Evolutionary conservation across 2,888 invertebrate species (phyloP).

Genomic region (Caenorhabditis japonica): DNA sequence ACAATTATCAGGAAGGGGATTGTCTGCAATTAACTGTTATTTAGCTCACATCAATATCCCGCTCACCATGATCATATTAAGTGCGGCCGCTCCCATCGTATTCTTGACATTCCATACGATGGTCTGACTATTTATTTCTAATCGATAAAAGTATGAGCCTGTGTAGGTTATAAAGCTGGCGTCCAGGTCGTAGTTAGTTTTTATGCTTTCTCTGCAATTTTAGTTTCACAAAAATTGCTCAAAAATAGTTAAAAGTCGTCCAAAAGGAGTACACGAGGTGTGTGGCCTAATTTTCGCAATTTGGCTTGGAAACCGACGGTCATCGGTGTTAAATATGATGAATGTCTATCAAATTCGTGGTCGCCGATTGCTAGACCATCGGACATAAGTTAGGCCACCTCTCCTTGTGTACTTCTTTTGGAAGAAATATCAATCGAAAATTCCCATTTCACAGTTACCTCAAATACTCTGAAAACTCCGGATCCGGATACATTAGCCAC

Average conservation of each 20-base stretch:
- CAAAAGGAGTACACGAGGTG: too few relatives aligned
- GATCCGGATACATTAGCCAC: conserved; percentile 11
- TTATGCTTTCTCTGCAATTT: conserved; percentile 8
- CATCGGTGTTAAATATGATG: too few relatives aligned
- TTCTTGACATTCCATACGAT: conserved; percentile 18
- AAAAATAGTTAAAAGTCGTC: too few relatives aligned
- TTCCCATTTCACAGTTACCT: not conserved
- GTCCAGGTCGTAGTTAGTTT: conserved; percentile 7
- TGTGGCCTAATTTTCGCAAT: too few relatives aligned
- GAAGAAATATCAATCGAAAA: too few relatives aligned
- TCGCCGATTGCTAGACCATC: too few relatives aligned
- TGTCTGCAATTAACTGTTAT: conserved; percentile 13
- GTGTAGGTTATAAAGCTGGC: conserved; percentile 24
- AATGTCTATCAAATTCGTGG: too few relatives aligned
- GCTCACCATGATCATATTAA: conserved; percentile 33
- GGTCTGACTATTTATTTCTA: not conserved
- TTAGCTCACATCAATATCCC: too few relatives aligned
- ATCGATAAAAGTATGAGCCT: conserved; percentile 19
- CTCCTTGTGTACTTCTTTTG: too few relatives aligned
- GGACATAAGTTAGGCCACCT: too few relatives aligned
- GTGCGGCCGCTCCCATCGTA: conserved; percentile 23
- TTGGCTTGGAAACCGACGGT: too few relatives aligned
- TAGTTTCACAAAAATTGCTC: too few relatives aligned
- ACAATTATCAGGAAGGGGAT: conserved; percentile 23
- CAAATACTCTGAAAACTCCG: conserved; percentile 18